Evolutionary conservation across 1,140 invertebrate genomes (phyloP), one percentile per base, ranked within the genome.

Genomic region (Drosophila ironensis): DNA sequence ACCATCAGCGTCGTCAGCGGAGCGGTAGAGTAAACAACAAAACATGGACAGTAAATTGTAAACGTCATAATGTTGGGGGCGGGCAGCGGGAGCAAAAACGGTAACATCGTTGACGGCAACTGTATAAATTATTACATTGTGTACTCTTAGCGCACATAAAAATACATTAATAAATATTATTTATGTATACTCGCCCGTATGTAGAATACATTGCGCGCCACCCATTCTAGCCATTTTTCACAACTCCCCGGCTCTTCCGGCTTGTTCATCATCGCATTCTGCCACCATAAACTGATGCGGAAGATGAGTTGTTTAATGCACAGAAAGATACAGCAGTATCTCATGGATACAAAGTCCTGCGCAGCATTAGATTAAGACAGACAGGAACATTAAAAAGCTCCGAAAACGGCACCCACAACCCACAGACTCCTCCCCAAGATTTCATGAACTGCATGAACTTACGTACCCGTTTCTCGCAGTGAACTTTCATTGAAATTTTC

Each of bases 91-190:
- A 41, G 44, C 56, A 72, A 50, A 30, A 59, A 38, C 50, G 72
- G 11, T 56, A 80, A 56, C 51, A 75, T 53, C 42, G 76, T 74
- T 56, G 75, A 68, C 72, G 63, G 77, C 80, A 86, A 86, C 80
- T 86, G 80, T 80, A 86, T 86, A 86, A 86, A 80, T 86, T 86
- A 86, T 86, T 86, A 86, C 80, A 86, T 69, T 86, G 80, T 86
- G 80, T 86, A 86, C 80, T 86, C 80, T 86, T 86, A 80, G 80
- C 80, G 80, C 75, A 84, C 80, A 84, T 84, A 84, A 84, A 86
- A 86, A 86, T 86, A 86, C 78, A 84, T 86, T 86, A 86, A 86
- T 86, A 86, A 80, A 86, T 86, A 80, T 86, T 86, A 86, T 86
- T 86, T 86, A 86, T 86, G 80, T 78, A 74, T 86, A 54, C 69